Evolutionary conservation across 2,888 invertebrate species (phyloP).

Genomic region (Cheilosia soror): DNA sequence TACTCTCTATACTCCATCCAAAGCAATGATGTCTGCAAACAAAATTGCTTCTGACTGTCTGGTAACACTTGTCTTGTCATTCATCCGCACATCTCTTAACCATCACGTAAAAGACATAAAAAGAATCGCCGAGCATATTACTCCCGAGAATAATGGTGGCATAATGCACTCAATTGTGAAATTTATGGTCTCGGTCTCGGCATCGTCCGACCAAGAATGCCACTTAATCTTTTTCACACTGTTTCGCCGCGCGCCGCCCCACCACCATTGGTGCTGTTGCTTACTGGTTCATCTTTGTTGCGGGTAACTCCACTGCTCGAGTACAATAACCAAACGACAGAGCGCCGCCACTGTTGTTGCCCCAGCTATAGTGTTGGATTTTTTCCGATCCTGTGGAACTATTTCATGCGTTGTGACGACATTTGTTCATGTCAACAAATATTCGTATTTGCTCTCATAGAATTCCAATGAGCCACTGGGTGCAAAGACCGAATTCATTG

Average conservation of each 20-base stretch:
- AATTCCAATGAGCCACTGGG: conserved; percentile 2
- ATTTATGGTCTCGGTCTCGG: conserved; percentile 71
- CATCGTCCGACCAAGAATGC: conserved; percentile 66
- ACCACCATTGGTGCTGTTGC: background rate
- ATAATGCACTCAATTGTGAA: conserved; percentile 75
- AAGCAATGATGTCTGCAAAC: conserved; percentile 8
- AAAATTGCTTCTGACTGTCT: conserved; percentile 25
- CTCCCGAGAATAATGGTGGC: conserved; percentile 62
- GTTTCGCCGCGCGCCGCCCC: conserved; percentile 12
- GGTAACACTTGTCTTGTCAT: conserved; percentile 58
- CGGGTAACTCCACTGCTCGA: conserved; percentile 52
- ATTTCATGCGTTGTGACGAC: conserved; percentile 57
- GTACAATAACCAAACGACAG: conserved; percentile 56
- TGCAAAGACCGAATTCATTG: conserved; percentile 22
- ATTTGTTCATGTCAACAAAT: conserved; percentile 51
- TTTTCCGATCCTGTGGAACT: conserved; percentile 12
- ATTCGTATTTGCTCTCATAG: conserved; percentile 23
- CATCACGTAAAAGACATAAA: conserved; percentile 65
- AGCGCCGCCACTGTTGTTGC: conserved; percentile 35
- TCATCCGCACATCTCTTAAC: conserved; percentile 42
- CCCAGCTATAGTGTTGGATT: conserved; percentile 9
- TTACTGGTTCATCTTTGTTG: conserved; percentile 50
- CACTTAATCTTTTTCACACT: conserved; percentile 75
- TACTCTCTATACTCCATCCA: background rate
- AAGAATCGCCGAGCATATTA: conserved; percentile 41